A percentile compares a stretch with the other conserved stretches of the same genome.
These are phyloP conservation scores for Lophotriccus pileatus DNA, from an alignment of 2,797 vertebrate species.

Conservation along the genomic window DNA sequence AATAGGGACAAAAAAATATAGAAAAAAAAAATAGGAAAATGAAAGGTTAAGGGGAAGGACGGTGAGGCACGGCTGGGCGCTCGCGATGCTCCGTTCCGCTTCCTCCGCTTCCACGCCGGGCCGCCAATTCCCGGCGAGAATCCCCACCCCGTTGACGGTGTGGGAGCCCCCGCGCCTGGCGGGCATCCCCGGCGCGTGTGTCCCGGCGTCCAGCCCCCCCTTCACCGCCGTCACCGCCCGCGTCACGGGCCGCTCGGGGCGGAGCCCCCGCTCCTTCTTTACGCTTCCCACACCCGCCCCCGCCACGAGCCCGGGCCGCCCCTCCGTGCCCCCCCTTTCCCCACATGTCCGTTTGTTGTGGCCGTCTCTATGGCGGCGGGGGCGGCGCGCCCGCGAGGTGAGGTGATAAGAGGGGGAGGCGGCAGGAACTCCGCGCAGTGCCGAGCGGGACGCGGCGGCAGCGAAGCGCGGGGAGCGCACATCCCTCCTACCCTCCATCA, in stretches of 20 bases:
- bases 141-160: too few species aligned
- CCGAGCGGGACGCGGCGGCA: slow-evolving; percentile 49
- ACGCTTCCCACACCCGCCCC: background rate
- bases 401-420: slow-evolving; percentile 3
- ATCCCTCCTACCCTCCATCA: background rate
- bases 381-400: background rate
- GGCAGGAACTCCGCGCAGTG: slow-evolving; percentile 44
- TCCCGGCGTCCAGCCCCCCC: background rate
- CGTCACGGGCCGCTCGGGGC: background rate
- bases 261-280: background rate
- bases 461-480: background rate
- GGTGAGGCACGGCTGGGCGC: background rate
- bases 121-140: background rate
- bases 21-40: background rate
- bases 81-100: background rate
- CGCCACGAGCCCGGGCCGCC: background rate
- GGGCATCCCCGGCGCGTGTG: background rate
- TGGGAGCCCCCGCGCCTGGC: background rate
- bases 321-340: background rate
- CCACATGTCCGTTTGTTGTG: slow-evolving; percentile 70
- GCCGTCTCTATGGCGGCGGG: slow-evolving; percentile 51
- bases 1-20: background rate
- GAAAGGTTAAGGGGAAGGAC: background rate
- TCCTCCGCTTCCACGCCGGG: background rate
- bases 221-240: background rate